Conservation (phyloP, 2,113 vertebrate genomes). For the Cryptoleucopteryx plumbea region DNA sequence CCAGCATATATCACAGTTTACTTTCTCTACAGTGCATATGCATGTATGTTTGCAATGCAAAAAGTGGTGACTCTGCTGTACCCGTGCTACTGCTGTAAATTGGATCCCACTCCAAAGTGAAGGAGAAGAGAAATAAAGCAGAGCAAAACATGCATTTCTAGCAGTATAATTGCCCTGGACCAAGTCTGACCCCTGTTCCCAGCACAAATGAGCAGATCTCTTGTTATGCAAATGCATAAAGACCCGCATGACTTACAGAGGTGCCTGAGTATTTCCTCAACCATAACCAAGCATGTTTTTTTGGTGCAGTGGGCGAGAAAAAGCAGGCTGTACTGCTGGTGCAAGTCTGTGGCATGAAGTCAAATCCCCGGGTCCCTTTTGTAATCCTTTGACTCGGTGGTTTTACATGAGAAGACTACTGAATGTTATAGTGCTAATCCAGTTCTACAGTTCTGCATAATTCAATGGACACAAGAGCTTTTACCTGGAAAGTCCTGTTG, state of each 20-base stretch:
- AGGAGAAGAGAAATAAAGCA: background rate
- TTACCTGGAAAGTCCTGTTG: background rate
- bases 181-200: background rate
- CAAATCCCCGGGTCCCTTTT: background rate
- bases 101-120: background rate
- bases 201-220: background rate
- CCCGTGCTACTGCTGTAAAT: background rate
- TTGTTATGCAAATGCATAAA: background rate
- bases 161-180: background rate
- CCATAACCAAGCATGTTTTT: rapidly evolving
- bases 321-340: background rate
- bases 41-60: background rate
- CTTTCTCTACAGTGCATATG: background rate
- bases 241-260: background rate
- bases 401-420: background rate
- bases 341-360: background rate
- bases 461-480: background rate
- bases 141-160: background rate
- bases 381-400: background rate
- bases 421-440: background rate
- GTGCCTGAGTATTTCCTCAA: too few relatives aligned
- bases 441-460: background rate
- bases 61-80: background rate
- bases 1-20: background rate
- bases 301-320: background rate